These are phyloP conservation scores for Poliocrania exsul DNA, from an alignment of 2,797 vertebrate genomes.

Conservation along the genomic window DNA sequence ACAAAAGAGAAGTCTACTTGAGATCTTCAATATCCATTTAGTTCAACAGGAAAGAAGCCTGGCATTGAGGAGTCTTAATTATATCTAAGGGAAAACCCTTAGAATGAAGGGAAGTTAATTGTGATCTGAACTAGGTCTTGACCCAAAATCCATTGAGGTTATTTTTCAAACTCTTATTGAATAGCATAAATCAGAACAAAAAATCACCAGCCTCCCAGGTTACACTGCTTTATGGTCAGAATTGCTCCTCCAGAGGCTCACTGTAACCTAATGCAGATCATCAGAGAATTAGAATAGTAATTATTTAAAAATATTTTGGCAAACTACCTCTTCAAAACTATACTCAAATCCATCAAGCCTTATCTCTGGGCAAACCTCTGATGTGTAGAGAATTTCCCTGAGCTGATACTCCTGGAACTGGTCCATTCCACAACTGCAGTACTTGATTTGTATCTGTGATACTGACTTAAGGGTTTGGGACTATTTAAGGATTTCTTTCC, in stretches of 20 bases:
- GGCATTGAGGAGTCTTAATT: not conserved
- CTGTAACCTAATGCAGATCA: not conserved
- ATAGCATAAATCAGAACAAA: not conserved
- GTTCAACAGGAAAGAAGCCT: not conserved
- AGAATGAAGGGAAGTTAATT: constrained; percentile 5
- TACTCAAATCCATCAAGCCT: not conserved
- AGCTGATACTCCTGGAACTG: not conserved
- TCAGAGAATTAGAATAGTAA: not conserved
- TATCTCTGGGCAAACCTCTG: not conserved
- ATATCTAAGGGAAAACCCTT: constrained; percentile 4
- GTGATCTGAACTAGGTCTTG: not conserved
- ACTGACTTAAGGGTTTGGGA: not conserved
- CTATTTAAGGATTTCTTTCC: not conserved
- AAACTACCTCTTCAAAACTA: not conserved
- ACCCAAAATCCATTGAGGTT: constrained; percentile 16
- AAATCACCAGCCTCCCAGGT: not conserved
- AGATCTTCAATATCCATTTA: constrained; percentile 16
- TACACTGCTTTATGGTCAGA: not conserved
- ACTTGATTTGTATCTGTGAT: not conserved
- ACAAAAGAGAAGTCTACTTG: not conserved
- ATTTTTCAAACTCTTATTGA: not conserved
- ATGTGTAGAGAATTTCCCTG: not conserved
- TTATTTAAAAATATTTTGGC: not conserved
- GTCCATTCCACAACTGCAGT: rapidly evolving
- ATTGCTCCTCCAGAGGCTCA: not conserved